phyloP scores from a whole-genome alignment of 2,888 invertebrate species.

The Diarsia dahlii region DNA sequence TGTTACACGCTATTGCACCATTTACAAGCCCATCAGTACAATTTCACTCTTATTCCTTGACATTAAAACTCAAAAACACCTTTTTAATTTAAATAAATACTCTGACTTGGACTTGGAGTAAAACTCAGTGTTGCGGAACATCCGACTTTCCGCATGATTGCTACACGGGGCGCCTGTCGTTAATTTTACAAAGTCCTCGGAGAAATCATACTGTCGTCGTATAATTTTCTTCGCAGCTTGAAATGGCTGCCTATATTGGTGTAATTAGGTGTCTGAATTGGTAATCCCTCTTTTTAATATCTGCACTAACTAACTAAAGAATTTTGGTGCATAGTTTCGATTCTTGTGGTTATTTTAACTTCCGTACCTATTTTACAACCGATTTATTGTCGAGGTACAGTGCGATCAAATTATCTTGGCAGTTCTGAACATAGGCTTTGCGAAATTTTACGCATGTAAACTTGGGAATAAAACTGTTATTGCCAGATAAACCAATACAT shows the following conservation, averaged over 20 bases:
- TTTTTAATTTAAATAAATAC: constrained; percentile 28
- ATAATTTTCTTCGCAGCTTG: constrained; percentile 35
- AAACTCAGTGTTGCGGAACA: constrained; percentile 16
- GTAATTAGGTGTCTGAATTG: constrained; percentile 35
- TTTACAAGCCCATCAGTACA: background rate
- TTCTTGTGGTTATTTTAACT: no score
- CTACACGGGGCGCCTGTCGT: constrained; percentile 21
- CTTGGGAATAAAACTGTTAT: no score
- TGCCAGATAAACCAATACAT: no score
- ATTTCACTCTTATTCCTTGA: background rate
- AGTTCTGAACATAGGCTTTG: no score
- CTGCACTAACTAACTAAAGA: background rate
- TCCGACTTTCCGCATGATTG: constrained; percentile 38
- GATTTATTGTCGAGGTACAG: no score
- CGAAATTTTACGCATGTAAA: no score
- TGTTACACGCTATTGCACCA: background rate
- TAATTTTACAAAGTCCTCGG: constrained; percentile 50
- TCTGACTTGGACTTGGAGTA: background rate
- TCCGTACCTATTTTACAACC: no score
- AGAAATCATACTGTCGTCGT: constrained; percentile 40
- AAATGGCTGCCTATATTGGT: constrained; percentile 26
- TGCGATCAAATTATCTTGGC: no score
- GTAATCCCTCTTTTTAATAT: constrained; percentile 12
- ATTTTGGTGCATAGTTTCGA: background rate
- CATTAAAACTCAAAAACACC: background rate